A percentile compares a stretch with the other conserved stretches of the same genome.
These are phyloP conservation scores for Emydoidea blandingii DNA, from an alignment of 2,797 vertebrate species.

Conservation along the genomic window DNA sequence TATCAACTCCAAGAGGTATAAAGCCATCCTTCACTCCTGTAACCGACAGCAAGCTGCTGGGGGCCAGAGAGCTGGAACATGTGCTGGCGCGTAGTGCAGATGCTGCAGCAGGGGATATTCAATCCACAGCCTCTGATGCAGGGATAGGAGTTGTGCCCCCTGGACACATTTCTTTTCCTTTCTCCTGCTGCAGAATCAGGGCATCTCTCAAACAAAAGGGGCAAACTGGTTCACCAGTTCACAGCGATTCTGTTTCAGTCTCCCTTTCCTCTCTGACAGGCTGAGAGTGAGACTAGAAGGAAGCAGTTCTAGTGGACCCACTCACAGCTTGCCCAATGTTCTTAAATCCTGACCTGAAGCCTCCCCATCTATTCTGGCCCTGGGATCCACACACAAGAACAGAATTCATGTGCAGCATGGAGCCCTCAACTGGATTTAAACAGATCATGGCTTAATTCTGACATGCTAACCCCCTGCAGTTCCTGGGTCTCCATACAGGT, in stretches of 20 bases:
- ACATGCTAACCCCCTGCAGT: neutral
- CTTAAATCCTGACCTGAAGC: neutral
- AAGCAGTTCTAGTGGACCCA: neutral
- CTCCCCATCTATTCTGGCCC: neutral
- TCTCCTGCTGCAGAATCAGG: neutral
- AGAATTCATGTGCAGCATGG: neutral
- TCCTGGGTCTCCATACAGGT: neutral
- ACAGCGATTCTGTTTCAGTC: neutral
- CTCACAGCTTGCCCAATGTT: neutral
- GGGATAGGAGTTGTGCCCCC: neutral
- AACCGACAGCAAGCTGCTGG: neutral
- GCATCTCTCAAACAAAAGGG: neutral
- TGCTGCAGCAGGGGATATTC: neutral
- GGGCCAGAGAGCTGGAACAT: rapidly evolving
- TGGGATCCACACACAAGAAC: neutral
- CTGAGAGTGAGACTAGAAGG: neutral
- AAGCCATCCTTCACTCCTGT: neutral
- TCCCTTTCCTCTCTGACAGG: neutral
- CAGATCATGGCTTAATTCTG: neutral
- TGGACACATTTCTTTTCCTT: neutral
- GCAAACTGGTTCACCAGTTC: neutral
- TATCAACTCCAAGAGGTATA: neutral
- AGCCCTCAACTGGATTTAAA: neutral
- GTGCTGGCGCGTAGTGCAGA: neutral
- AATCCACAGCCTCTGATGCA: neutral